Conservation (phyloP, 2,797 vertebrate genomes). For the Mus minutoides region DNA sequence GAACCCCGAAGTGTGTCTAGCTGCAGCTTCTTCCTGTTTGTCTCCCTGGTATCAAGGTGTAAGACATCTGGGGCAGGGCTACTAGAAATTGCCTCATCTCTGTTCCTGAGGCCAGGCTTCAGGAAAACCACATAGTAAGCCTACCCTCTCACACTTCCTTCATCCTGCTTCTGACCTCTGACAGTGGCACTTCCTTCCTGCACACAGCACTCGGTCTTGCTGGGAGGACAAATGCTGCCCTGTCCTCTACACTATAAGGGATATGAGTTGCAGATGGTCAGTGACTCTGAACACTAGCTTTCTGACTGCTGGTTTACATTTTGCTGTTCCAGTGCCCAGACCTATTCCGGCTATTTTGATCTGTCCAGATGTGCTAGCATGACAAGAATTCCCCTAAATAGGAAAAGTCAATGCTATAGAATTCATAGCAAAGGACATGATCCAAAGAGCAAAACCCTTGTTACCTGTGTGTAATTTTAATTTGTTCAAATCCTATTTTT, state of each 20-base stretch:
- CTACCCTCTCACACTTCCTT: slow-evolving; percentile 72
- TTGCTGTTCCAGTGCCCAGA: slow-evolving; percentile 71
- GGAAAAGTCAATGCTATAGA: neutral
- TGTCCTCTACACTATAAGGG: slow-evolving; percentile 64
- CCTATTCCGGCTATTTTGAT: slow-evolving; percentile 55
- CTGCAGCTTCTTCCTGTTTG: neutral
- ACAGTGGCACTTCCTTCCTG: slow-evolving; percentile 78
- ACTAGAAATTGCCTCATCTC: slow-evolving; percentile 61
- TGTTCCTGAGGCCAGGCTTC: neutral
- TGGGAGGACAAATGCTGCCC: slow-evolving; percentile 72
- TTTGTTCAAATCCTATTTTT: neutral
- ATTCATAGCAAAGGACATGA: neutral
- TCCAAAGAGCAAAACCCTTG: neutral
- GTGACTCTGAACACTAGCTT: neutral
- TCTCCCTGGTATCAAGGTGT: neutral
- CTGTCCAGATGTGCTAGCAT: slow-evolving; percentile 51
- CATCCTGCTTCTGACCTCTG: slow-evolving; percentile 80
- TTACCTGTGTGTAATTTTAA: neutral
- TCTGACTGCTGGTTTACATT: slow-evolving; percentile 67
- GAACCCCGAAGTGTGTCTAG: neutral
- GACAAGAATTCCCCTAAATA: neutral
- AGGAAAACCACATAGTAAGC: slow-evolving; percentile 72
- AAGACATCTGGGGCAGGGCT: slow-evolving; percentile 26
- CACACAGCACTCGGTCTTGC: slow-evolving; percentile 71
- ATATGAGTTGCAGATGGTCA: neutral